Base-by-base conservation (phyloP, 2,113 vertebrate species). In the Picathartes gymnocephalus region DNA sequence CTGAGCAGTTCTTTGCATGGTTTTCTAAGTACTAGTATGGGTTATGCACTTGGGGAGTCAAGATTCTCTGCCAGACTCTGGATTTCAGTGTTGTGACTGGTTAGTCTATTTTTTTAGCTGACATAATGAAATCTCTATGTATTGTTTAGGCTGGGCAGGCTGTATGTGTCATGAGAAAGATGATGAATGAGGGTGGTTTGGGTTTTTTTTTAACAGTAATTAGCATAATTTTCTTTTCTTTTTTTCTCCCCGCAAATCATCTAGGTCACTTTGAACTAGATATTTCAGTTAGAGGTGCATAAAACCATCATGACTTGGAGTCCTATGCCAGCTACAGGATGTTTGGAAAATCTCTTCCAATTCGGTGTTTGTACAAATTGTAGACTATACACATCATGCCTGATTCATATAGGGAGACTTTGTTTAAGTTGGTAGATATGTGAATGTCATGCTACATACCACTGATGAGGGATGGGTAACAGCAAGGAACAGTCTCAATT, bases 61-160 rank as follows among this genome's bases (percentile, higher is more conserved):
- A 64, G 40, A 25, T 58, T 91, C 76, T 80, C 40, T 1, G 2
- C 31, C 50, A 61, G 65, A 47, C 51, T 66, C 79, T 28, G 31
- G 31, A 35, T 78, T 93, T 90, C n/a, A 33, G 45, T 54, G 45
- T 72, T 19, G 4, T 44, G 50, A 65, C 76, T 53, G 23, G 23
- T 81, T 88, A 62, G 42, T 58, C 61, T 93, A 0, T 2, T 72
- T 71, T 81, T 66, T 19, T 86, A 86, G 47, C 9, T 58, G 72
- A 30, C 44, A 31, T 84, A 66, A 42, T 71, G 40, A 89, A 86
- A 89, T 64, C 27, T 64, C 20, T 47, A 7, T 44, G 24, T 80
- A 42, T 86, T 81, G 80, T 86, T 94, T 84, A 81, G 76, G 37
- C 57, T 73, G 82, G 90, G 60, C 31, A 80, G 88, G 48, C 61